Evolutionary conservation across 2,113 vertebrate genomes (phyloP).

Genomic region (Saguinus midas): DNA sequence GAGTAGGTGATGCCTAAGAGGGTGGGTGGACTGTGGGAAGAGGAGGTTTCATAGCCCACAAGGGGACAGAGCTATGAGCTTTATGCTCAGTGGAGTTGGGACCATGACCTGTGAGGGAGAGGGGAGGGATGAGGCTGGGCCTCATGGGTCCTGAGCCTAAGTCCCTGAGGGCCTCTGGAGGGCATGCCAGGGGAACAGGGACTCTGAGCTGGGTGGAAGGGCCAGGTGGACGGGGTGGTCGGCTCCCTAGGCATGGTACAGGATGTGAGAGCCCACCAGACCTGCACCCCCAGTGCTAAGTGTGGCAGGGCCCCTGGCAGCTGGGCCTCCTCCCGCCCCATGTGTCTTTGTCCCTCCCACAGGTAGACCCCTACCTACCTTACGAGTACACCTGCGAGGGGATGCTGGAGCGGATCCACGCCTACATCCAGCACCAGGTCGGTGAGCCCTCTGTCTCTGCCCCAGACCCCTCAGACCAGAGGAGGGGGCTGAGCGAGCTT

Average conservation of each 20-base stretch:
- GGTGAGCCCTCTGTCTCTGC: neutral
- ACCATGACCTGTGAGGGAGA: fast-evolving
- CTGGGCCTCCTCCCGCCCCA: neutral
- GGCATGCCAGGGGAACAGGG: fast-evolving
- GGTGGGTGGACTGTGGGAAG: neutral
- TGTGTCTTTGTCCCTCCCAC: conserved; percentile 41
- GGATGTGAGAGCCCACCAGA: neutral
- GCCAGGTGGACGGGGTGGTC: fast-evolving
- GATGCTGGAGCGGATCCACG: conserved; percentile 95
- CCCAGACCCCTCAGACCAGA: neutral
- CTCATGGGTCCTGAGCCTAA: neutral
- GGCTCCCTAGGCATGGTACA: neutral
- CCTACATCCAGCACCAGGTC: conserved; percentile 98
- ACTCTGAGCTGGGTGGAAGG: neutral
- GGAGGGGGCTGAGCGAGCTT: neutral
- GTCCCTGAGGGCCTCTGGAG: neutral
- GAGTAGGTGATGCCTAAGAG: neutral
- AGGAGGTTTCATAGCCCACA: neutral
- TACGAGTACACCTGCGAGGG: conserved; percentile 97
- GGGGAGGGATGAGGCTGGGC: neutral
- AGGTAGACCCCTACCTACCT: conserved; percentile 97
- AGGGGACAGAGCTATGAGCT: fast-evolving
- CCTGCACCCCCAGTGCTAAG: fast-evolving
- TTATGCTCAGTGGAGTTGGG: neutral
- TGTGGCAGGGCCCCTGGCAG: neutral